These are phyloP conservation scores for Neotoma lepida DNA, from an alignment of 2,113 vertebrate species.

Conservation along the genomic window DNA sequence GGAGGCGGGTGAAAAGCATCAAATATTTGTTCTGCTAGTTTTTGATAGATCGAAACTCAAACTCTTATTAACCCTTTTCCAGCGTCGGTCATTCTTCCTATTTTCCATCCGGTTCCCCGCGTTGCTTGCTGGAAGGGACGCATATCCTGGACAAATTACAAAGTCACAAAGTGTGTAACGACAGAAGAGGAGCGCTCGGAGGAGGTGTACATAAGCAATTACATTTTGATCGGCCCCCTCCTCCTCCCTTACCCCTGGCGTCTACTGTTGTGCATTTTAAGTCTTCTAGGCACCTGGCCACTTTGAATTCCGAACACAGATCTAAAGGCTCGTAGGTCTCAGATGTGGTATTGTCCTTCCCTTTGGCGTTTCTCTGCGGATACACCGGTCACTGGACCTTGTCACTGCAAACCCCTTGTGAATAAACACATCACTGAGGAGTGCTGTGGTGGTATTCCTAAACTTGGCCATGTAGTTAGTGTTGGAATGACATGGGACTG, in stretches of 20 bases:
- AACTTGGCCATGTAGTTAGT: accelerated
- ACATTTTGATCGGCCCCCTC: accelerated
- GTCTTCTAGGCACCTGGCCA: accelerated
- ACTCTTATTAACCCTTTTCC: neutral
- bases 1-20: neutral
- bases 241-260: neutral
- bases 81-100: neutral
- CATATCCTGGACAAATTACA: neutral
- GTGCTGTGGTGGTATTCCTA: neutral
- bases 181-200: neutral
- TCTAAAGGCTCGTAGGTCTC: neutral
- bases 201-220: accelerated
- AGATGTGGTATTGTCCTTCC: neutral
- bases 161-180: neutral
- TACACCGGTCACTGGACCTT: neutral
- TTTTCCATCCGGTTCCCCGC: neutral
- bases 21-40: neutral
- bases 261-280: accelerated
- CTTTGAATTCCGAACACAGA: neutral
- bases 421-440: neutral
- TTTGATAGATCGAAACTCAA: neutral
- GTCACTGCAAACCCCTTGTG: neutral
- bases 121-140: neutral
- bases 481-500: neutral
- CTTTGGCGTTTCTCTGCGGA: neutral